Base-by-base conservation (phyloP, 2,888 invertebrate species). In the Altica lythri region DNA sequence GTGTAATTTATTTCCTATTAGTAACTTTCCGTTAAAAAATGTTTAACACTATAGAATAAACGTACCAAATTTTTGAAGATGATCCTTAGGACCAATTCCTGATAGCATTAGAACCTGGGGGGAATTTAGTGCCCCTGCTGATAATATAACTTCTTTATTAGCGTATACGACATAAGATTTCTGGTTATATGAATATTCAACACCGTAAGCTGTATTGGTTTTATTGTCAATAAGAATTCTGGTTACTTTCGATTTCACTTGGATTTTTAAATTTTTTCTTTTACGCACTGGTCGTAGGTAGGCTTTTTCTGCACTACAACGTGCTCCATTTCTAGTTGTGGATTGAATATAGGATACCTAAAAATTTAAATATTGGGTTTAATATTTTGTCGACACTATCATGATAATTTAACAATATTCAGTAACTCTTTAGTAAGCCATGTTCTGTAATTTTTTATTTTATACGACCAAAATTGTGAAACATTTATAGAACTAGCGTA, bases 51-150 rank as follows among this genome's bases (percentile, higher is more conserved):
- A 10, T 13, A 44, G n/a, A 22, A 18, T 13, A 19, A 8, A 9
- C 35, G 38, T 46, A 12, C 79, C 79, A 1, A 84, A 68, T 2
- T 81, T 74, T 55, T 80, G 67, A 44, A 87, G 71, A 60, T 86
- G 84, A 2, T 80, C 72, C 56, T 72, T 77, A 1, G 86, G 86
- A 0, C 86, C 86, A n/a, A 87, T 73, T 2, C 86, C 86, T 0
- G 84, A 84, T 1, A 86, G 73, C 83, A 86, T 83, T 12, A 86
- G 66, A 8, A 93, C 71, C 72, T 93, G 90, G 0, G 92, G 89
- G 0, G 90, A 86, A 73, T 89, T 89, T 59, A 93, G 85, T 0
- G 90, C 84, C 0, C 92, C 68, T 9, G 87, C 88, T 5, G 86
- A 85, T 4, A 83, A 63, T 35, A 84, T 78, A 0, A 83, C 81